Evolutionary conservation across 2,113 vertebrate genomes (phyloP), one percentile per base, ranked within the genome.

Genomic region (Pavo muticus): DNA sequence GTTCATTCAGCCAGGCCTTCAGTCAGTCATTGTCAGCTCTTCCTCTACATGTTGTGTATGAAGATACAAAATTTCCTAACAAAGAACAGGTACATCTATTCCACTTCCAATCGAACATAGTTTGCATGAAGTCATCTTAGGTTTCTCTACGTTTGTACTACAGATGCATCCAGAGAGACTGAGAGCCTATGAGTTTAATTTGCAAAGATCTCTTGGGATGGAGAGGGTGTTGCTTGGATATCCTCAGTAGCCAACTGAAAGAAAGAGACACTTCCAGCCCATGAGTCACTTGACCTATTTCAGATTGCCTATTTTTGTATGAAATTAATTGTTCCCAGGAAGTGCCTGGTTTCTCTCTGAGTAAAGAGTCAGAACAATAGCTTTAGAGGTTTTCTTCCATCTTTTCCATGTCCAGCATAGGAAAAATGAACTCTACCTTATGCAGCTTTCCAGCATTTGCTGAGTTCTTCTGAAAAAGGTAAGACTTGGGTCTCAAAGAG

Each of bases 41-140:
- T 52, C 35, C 7, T 50, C 16, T 19, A 42, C 6, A 2, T 1
- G 0, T 17, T 54, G 27, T 19, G 61, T 59, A 24, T 1, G 1
- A 92, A 60, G 8, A 77, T 80, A 76, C 44, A 27, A 45, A 65
- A 50, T 77, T 3, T 42, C 24, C 3, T 63, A 85, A 52, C 37
- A n/a, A 63, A 92, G 29, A 77, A 35, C 8, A 76, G 11, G 1
- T 8, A 67, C 6, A 42, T 32, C 3, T 37, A 7, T 15, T 57
- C 3, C 40, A 35, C 37, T 73, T 72, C 23, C 85, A 76, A 48
- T 48, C 18, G 73, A 73, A 76, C 9, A 4, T 47, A 3, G 3
- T 27, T 79, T 91, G 6, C 18, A 30, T 2, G 2, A 35, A 40
- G 10, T 63, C 6, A 63, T 2, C 2, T 54, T 67, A 60, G 3